Evolutionary conservation across 2,113 vertebrate genomes (phyloP).

Genomic region (western clawed frog (Xenopus tropicalis)): DNA sequence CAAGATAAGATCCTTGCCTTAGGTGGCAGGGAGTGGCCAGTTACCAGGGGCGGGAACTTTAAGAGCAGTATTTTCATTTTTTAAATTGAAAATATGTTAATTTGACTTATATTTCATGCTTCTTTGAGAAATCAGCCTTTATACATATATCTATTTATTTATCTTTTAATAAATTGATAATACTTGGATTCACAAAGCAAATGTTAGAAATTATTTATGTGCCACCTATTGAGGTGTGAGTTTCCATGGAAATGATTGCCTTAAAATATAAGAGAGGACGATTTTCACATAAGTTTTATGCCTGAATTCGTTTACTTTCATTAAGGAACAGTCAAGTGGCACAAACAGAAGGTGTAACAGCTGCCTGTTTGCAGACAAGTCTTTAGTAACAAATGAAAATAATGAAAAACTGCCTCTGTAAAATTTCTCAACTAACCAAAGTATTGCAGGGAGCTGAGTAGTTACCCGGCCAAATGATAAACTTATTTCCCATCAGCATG

Average conservation of each 20-base stretch:
- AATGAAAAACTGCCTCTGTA: neutral
- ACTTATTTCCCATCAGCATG: conserved; percentile 3
- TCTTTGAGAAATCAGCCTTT: too few species aligned
- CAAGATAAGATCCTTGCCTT: too few species aligned
- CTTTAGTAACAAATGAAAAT: conserved; percentile 9
- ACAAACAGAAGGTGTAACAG: conserved; percentile 29
- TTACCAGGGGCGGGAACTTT: too few species aligned
- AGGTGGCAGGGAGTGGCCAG: too few species aligned
- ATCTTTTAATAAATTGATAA: too few species aligned
- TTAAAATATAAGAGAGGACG: neutral
- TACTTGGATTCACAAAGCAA: too few species aligned
- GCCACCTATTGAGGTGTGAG: neutral
- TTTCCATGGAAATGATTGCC: neutral
- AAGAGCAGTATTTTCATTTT: too few species aligned
- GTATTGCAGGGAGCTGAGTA: neutral
- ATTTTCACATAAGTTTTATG: conserved; percentile 18
- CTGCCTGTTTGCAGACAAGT: conserved; percentile 9
- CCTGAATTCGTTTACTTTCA: conserved; percentile 26
- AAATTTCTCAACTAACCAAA: neutral
- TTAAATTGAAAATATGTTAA: too few species aligned
- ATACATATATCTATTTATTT: too few species aligned
- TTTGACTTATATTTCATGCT: too few species aligned
- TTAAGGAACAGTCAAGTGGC: conserved; percentile 23
- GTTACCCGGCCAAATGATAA: conserved; percentile 5
- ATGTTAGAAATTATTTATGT: too few species aligned